phyloP scores from a whole-genome alignment of 1,140 invertebrate genomes.

The Leptonema lineaticorne region DNA sequence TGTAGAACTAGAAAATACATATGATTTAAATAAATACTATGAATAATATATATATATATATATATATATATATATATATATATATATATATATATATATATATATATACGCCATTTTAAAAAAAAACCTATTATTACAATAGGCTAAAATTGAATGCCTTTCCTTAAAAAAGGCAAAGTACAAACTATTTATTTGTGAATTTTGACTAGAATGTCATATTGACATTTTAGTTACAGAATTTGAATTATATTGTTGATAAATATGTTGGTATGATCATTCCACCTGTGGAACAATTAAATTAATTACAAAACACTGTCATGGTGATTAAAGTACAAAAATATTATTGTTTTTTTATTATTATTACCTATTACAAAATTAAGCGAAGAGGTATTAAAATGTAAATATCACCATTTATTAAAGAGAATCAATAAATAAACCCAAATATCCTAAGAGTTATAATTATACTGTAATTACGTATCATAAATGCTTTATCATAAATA shows the following conservation, averaged over 20 bases:
- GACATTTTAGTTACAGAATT: conserved; percentile 14
- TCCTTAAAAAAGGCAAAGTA: not conserved
- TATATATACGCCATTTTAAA: too few species aligned
- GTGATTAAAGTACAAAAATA: conserved; percentile 5
- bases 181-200: conserved; percentile 10
- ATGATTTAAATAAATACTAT: not conserved
- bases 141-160: too few species aligned
- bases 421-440: conserved; percentile 13
- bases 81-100: too few species aligned
- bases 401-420: conserved; percentile 7
- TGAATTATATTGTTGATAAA: too few species aligned
- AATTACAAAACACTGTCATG: not conserved
- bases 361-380: not conserved
- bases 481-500: conserved; percentile 12
- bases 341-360: not conserved
- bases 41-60: not conserved
- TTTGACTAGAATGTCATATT: conserved; percentile 13
- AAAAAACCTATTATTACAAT: too few species aligned
- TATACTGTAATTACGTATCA: conserved; percentile 1
- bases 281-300: not conserved
- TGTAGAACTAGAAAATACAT: not conserved
- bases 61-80: too few species aligned
- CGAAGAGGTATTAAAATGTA: conserved; percentile 4
- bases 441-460: not conserved
- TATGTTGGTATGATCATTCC: not conserved